These are phyloP conservation scores for Garra rufa DNA, from an alignment of 2,113 vertebrate genomes.

Conservation along the genomic window DNA sequence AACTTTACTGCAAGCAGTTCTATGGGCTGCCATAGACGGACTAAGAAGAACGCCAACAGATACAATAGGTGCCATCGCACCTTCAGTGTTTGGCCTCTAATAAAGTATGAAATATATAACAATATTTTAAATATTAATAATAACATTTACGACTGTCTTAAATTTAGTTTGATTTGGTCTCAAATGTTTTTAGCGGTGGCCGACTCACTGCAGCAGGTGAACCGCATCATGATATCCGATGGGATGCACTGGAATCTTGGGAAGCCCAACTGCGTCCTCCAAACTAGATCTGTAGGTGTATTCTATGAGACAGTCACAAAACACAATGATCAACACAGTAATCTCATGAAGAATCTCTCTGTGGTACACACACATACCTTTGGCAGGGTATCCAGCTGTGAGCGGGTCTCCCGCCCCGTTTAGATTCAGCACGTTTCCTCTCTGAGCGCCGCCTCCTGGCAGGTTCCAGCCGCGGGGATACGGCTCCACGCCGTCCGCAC, in stretches of 20 bases:
- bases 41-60: no score
- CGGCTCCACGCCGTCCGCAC: constrained; percentile 78
- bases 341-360: background rate
- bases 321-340: background rate
- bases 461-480: constrained; percentile 95
- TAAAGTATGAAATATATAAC: no score
- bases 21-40: no score
- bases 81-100: no score
- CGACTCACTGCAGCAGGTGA: constrained; percentile 81
- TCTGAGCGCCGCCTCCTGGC: constrained; percentile 86
- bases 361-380: constrained; percentile 72
- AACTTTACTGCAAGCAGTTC: no score
- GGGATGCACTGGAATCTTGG: constrained; percentile 92
- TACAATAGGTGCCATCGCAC: no score
- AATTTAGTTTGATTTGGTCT: background rate
- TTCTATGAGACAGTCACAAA: constrained; percentile 72
- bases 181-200: background rate
- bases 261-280: constrained; percentile 87
- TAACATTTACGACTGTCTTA: no score
- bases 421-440: constrained; percentile 92
- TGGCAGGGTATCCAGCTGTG: constrained; percentile 95
- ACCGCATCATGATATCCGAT: constrained; percentile 90
- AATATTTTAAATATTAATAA: background rate
- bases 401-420: constrained; percentile 94
- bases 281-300: constrained; percentile 83